Percentiles rank a stretch among this genome's conserved stretches.
phyloP scores from a whole-genome alignment of 2,113 vertebrate species.

The Oreochromis tanganicae region DNA sequence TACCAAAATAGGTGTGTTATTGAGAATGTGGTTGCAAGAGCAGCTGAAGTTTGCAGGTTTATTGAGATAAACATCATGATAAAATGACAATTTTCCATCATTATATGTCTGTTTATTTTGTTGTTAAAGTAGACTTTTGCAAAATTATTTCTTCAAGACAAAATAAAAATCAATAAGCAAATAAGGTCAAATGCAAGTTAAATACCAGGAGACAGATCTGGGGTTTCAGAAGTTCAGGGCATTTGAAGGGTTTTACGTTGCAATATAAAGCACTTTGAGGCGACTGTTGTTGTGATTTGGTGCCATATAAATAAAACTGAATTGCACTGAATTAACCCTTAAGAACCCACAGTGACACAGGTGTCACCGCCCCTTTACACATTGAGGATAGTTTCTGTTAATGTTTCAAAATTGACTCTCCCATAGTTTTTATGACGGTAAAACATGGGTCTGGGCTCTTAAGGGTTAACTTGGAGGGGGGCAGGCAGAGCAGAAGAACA shows the following conservation, averaged over 20 bases:
- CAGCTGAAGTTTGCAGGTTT: neutral
- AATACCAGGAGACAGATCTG: neutral
- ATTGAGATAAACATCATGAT: neutral
- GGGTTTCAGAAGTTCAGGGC: accelerated
- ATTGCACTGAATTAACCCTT: neutral
- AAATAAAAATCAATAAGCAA: neutral
- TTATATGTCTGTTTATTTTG: neutral
- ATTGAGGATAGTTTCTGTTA: too few relatives aligned
- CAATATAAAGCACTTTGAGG: neutral
- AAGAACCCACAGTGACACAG: too few relatives aligned
- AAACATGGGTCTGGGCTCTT: too few relatives aligned
- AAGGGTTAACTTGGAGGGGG: too few relatives aligned
- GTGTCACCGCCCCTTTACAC: too few relatives aligned
- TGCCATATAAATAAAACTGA: neutral
- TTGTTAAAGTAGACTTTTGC: neutral
- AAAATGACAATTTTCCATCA: neutral
- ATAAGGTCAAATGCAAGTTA: neutral
- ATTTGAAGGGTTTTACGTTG: neutral
- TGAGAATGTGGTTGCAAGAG: neutral
- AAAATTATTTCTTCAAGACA: neutral
- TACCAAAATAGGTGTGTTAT: neutral
- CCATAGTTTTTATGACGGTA: too few relatives aligned
- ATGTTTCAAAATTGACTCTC: too few relatives aligned
- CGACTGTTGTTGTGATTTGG: too few relatives aligned
- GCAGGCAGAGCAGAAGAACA: neutral